Conservation (phyloP, 1,140 invertebrate genomes). For the Cotesia glomerata region DNA sequence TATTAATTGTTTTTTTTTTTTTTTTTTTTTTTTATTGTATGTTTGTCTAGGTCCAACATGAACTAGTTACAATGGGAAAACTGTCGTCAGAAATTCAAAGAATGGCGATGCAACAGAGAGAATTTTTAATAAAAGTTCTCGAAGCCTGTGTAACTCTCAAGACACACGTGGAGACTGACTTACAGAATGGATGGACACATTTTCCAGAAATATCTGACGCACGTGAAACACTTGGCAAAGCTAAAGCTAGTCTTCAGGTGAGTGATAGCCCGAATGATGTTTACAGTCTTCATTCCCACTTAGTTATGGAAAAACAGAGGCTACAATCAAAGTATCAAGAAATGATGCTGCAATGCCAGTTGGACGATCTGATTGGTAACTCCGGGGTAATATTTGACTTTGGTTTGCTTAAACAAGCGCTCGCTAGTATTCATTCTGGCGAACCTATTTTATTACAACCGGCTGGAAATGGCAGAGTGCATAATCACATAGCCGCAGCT, state of each 20-base stretch:
- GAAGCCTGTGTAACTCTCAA: conserved; percentile 76
- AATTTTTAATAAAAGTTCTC: conserved; percentile 75
- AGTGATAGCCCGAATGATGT: conserved; percentile 67
- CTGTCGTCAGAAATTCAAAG: conserved; percentile 69
- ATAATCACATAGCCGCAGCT: conserved; percentile 52
- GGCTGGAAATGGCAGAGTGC: conserved; percentile 57
- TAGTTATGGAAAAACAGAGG: conserved; percentile 69
- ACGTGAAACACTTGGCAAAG: conserved; percentile 68
- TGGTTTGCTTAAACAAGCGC: conserved; percentile 69
- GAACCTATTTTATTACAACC: conserved; percentile 57
- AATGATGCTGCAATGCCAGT: conserved; percentile 74
- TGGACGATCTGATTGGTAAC: conserved; percentile 74
- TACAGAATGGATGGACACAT: conserved; percentile 71
- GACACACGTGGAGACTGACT: conserved; percentile 74
- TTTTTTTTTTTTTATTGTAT: not conserved
- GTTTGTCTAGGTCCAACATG: conserved; percentile 59
- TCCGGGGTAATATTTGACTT: conserved; percentile 72
- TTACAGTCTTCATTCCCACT: conserved; percentile 64
- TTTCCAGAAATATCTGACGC: conserved; percentile 71
- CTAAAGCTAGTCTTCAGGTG: conserved; percentile 66
- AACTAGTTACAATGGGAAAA: conserved; percentile 63
- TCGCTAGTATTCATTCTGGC: conserved; percentile 68
- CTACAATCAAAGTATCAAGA: conserved; percentile 73
- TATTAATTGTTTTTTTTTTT: not conserved
- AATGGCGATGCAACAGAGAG: conserved; percentile 71